Conservation (phyloP, 2,797 vertebrate genomes). For the Pelobates cultripes region DNA sequence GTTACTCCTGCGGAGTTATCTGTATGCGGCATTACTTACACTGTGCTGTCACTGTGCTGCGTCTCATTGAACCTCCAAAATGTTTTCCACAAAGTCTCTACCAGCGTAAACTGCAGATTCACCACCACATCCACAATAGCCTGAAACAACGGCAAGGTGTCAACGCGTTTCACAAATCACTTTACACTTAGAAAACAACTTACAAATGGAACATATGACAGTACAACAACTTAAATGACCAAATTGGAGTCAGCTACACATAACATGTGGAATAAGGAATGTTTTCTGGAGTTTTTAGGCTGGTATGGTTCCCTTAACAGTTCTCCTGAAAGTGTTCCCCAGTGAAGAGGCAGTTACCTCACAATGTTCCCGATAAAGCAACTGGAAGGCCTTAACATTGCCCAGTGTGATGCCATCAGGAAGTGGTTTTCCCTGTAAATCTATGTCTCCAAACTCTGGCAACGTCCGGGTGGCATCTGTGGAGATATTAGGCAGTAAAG, state of each 20-base stretch:
- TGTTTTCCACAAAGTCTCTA: conserved; percentile 92
- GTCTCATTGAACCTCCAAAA: conserved; percentile 91
- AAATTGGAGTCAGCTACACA: too few relatives aligned
- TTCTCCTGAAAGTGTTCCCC: too few relatives aligned
- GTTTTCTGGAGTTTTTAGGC: too few relatives aligned
- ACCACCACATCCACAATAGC: conserved; percentile 92
- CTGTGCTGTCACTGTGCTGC: conserved; percentile 74
- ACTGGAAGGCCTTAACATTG: conserved; percentile 85
- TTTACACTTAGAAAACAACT: too few relatives aligned
- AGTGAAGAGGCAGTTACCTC: conserved; percentile 74
- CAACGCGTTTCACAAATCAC: too few relatives aligned
- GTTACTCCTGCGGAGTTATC: background rate
- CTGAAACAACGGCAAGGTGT: conserved; percentile 62
- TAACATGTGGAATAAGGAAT: too few relatives aligned
- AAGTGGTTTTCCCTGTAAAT: conserved; percentile 78
- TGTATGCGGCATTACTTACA: background rate
- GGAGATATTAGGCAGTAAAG: background rate
- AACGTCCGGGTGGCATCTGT: conserved; percentile 82
- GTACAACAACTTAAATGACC: too few relatives aligned
- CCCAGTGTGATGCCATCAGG: conserved; percentile 81
- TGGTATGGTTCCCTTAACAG: too few relatives aligned
- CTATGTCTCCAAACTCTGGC: conserved; percentile 83
- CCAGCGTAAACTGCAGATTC: conserved; percentile 91
- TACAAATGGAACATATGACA: too few relatives aligned
- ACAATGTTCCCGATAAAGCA: conserved; percentile 90